Percentiles rank a stretch among this genome's conserved stretches.
phyloP scores from a whole-genome alignment of 2,113 vertebrate species.

The Cavia aperea region DNA sequence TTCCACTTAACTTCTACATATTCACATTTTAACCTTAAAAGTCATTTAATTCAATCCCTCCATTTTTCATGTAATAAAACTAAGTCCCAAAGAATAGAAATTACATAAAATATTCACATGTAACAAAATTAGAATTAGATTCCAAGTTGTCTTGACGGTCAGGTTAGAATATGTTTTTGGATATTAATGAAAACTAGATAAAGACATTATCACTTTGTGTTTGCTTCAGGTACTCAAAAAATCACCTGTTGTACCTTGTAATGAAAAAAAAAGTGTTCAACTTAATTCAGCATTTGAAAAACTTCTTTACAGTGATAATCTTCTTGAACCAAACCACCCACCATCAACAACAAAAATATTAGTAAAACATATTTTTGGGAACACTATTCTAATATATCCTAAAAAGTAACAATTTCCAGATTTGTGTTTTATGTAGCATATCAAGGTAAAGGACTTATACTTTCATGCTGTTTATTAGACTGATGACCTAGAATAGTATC shows the following conservation, averaged over 20 bases:
- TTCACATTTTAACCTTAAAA: background rate
- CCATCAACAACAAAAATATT: background rate
- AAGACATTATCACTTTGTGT: background rate
- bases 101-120: background rate
- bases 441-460: background rate
- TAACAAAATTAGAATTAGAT: background rate
- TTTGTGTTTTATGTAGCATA: background rate
- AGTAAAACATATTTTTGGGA: background rate
- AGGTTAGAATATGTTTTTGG: background rate
- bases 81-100: background rate
- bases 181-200: slow-evolving; percentile 6
- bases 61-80: background rate
- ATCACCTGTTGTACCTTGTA: background rate
- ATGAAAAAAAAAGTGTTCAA: background rate
- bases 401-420: background rate
- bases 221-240: slow-evolving; percentile 32
- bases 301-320: background rate
- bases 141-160: background rate
- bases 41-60: background rate
- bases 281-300: slow-evolving; percentile 5
- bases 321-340: background rate
- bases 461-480: background rate
- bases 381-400: background rate
- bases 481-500: background rate
- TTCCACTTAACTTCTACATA: background rate